phyloP scores from a whole-genome alignment of 2,888 invertebrate genomes.

The Dinocampus coccinellae region DNA sequence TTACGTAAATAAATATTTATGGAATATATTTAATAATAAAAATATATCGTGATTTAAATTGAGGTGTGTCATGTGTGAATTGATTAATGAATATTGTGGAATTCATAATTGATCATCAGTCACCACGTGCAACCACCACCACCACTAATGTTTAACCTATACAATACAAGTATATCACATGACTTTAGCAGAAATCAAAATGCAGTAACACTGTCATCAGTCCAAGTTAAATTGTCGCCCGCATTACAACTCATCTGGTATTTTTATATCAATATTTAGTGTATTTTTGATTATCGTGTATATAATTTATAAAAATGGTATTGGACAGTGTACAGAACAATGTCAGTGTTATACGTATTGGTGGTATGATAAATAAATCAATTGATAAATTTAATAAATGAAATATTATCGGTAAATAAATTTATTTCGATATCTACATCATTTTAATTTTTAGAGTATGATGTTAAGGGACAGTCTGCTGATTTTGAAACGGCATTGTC shows the following conservation, averaged over 20 bases:
- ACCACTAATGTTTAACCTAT: too few species aligned
- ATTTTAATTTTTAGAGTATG: conserved; percentile 36
- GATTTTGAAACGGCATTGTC: conserved; percentile 81
- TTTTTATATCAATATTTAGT: neutral
- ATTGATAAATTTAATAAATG: neutral
- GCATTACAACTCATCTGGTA: neutral
- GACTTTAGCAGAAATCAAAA: neutral
- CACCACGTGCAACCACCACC: neutral
- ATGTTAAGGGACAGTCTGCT: conserved; percentile 59
- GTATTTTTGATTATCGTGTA: neutral
- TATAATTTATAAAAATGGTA: neutral
- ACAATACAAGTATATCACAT: too few species aligned
- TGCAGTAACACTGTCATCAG: neutral
- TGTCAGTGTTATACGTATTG: conserved; percentile 26
- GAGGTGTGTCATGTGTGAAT: too few species aligned
- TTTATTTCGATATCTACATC: neutral
- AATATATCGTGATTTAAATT: too few species aligned
- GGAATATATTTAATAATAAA: too few species aligned
- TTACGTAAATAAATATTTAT: too few species aligned
- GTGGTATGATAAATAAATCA: conserved; percentile 1
- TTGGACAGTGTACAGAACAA: neutral
- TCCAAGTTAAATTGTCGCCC: neutral
- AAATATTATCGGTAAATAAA: neutral
- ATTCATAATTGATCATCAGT: neutral
- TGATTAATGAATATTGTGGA: neutral